Evolutionary conservation across 2,797 vertebrate species (phyloP).

Genomic region (Helicolenus hilgendorfi): DNA sequence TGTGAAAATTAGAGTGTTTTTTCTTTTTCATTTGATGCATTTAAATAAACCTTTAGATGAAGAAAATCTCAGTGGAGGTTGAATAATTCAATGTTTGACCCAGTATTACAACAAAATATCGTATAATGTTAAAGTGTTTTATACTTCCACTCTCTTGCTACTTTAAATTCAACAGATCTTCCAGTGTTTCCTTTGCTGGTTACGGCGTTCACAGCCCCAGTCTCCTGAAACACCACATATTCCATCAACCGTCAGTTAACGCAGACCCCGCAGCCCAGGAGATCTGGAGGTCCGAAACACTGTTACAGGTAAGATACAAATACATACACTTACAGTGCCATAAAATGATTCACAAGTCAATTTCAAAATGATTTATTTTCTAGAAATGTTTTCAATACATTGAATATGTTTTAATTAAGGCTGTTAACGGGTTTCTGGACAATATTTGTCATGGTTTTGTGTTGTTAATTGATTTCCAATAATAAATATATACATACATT

Average conservation of each 20-base stretch:
- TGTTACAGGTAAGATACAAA: constrained; percentile 92
- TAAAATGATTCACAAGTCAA: not conserved
- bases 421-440: too few species aligned
- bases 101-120: not conserved
- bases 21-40: not conserved
- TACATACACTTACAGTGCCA: not conserved
- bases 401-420: too few species aligned
- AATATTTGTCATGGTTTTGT: too few species aligned
- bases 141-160: not conserved
- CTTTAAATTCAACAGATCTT: constrained; percentile 75
- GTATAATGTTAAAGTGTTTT: not conserved
- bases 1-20: not conserved
- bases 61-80: not conserved
- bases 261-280: constrained; percentile 97
- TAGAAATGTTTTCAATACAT: not conserved
- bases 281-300: constrained; percentile 97
- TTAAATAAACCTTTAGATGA: not conserved
- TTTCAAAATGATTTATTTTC: not conserved
- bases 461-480: too few species aligned
- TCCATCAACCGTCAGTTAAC: constrained; percentile 96
- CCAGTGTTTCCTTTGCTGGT: constrained; percentile 92
- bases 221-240: constrained; percentile 95
- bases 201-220: constrained; percentile 94
- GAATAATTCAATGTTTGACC: not conserved
- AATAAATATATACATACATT: too few species aligned